Evolutionary conservation across 2,888 invertebrate species (phyloP), one percentile per base, ranked within the genome.

Genomic region (Operophtera brumata): DNA sequence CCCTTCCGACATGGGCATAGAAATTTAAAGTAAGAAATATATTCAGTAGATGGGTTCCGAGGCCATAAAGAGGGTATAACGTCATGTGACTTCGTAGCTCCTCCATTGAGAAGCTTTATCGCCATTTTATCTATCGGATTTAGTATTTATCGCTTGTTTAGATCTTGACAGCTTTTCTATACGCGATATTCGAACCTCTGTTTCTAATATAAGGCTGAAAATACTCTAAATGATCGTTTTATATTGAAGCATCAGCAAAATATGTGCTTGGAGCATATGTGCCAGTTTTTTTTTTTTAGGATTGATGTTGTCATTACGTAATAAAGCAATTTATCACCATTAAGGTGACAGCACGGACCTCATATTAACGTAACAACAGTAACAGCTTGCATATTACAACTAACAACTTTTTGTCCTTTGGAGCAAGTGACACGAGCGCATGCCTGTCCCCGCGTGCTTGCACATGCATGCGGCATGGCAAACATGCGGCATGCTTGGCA

Each of bases 81-180:
- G 39, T 47, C 26, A 47, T 32, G 32, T 47, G 42, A 53, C 58
- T 63, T 63, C 60, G 59, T 58, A 57, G 53, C 54, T 57, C 51
- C 40, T 59, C 47, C 36, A 48, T 53, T 54, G 54, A 57, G 58
- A 57, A 47, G 49, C 53, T 44, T 46, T 55, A 53, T 54, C 57
- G 42, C 34, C 28, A 54, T 54, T 56, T 50, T 26, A 44, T 45
- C 35, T 52, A 52, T 58, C 28, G 36, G 52, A 50, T 54, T 30
- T 49, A 47, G 44, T 34, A 42, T 47, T 44, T 57, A 53, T 61
- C 61, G 53, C 41, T 9, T 40, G 7, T 49, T 36, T 45, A 25
- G 48, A 58, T 58, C 58, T 54, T 10, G 41, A 30, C 32, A 43
- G 45, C 28, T 48, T 45, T 44, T 49, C 26, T 32, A 52, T 14